Evolutionary conservation across 2,113 vertebrate species (phyloP).

Genomic region (Garra rufa): DNA sequence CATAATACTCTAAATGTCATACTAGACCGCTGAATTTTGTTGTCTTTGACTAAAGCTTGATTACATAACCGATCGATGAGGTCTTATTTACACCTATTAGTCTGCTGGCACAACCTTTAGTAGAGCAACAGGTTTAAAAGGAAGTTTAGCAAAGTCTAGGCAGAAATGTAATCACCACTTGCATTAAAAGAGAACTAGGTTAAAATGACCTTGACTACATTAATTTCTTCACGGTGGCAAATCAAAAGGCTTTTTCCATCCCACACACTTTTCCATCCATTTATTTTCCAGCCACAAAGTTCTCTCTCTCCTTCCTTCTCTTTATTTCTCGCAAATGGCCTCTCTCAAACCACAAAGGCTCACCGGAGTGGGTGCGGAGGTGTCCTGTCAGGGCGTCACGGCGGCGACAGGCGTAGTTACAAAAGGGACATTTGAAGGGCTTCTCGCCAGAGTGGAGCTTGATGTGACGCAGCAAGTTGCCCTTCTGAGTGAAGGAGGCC

Average conservation of each 20-base stretch:
- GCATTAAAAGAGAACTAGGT: constrained; percentile 13
- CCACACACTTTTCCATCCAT: constrained; percentile 46
- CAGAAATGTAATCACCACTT: constrained; percentile 29
- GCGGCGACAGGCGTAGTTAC: constrained; percentile 92
- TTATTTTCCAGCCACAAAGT: constrained; percentile 38
- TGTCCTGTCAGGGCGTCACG: constrained; percentile 93
- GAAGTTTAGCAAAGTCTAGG: background rate
- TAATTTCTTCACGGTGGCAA: constrained; percentile 12
- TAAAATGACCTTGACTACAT: background rate
- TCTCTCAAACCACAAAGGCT: constrained; percentile 55
- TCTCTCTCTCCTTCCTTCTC: constrained; percentile 25
- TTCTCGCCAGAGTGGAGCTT: constrained; percentile 97
- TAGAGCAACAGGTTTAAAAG: background rate
- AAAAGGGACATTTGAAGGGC: constrained; percentile 95
- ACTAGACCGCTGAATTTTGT: constrained; percentile 55
- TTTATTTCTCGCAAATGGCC: constrained; percentile 19
- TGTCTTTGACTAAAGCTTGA: constrained; percentile 18
- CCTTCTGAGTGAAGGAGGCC: constrained; percentile 97
- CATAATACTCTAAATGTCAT: constrained; percentile 75
- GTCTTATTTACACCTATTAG: background rate
- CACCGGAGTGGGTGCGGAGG: constrained; percentile 93
- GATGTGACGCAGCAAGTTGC: constrained; percentile 95
- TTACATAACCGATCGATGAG: constrained; percentile 6
- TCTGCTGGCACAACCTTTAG: background rate
- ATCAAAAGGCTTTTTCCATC: constrained; percentile 44